Percentiles rank a stretch among this genome's conserved stretches.
phyloP scores from a whole-genome alignment of 2,888 invertebrate genomes.

The Chrysina gloriosa region DNA sequence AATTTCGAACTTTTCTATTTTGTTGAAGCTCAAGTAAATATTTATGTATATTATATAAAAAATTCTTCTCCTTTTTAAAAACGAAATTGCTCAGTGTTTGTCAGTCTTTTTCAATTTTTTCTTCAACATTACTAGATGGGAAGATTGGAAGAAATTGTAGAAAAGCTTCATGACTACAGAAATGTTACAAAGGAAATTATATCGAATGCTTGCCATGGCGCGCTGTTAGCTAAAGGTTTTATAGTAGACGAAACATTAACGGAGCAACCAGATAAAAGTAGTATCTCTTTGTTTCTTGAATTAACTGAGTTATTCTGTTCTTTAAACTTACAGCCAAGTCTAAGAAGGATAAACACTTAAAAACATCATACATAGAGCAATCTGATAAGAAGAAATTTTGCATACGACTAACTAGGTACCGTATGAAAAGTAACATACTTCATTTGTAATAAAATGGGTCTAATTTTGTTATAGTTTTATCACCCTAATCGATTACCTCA shows the following conservation, averaged over 20 bases:
- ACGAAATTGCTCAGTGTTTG: not conserved
- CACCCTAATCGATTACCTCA: slow-evolving; percentile 78
- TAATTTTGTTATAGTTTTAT: slow-evolving; percentile 70
- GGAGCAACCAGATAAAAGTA: slow-evolving; percentile 46
- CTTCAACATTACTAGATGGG: slow-evolving; percentile 62
- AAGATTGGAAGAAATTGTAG: slow-evolving; percentile 58
- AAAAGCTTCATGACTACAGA: slow-evolving; percentile 66
- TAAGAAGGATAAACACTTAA: slow-evolving; percentile 65
- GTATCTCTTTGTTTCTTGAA: not conserved
- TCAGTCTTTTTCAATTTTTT: slow-evolving; percentile 1
- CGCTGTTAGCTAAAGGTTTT: slow-evolving; percentile 81
- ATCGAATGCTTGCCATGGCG: slow-evolving; percentile 78
- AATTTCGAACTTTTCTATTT: slow-evolving; percentile 75
- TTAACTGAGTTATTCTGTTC: not conserved
- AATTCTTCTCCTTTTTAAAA: not conserved
- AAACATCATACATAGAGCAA: slow-evolving; percentile 89
- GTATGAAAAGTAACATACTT: not conserved
- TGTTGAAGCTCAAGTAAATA: slow-evolving; percentile 73
- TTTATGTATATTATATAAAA: not conserved
- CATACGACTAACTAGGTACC: slow-evolving; percentile 79
- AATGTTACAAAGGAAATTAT: slow-evolving; percentile 70
- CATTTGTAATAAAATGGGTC: not conserved
- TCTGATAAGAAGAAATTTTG: slow-evolving; percentile 86
- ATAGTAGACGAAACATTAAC: slow-evolving; percentile 75
- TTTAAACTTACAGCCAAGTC: slow-evolving; percentile 45